phyloP scores from a whole-genome alignment of 2,888 invertebrate genomes.

The Zaprionus lineosus region DNA sequence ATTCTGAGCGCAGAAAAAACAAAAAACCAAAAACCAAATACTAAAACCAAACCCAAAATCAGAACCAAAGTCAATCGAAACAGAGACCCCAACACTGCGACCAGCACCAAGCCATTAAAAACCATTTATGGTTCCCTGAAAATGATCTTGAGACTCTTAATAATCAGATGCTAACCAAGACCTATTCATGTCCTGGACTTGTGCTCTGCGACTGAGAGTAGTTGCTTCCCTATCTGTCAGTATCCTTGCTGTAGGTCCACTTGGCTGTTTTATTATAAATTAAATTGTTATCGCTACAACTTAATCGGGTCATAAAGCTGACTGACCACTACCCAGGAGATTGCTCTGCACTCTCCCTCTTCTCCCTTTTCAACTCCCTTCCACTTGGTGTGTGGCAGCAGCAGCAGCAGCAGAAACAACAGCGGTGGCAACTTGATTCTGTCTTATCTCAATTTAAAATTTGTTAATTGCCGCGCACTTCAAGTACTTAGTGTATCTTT shows the following conservation, averaged over 20 bases:
- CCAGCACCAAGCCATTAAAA: too few species aligned
- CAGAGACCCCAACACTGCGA: too few species aligned
- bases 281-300: slow-evolving; percentile 76
- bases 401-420: slow-evolving; percentile 10
- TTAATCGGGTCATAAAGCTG: slow-evolving; percentile 69
- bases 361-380: slow-evolving; percentile 9
- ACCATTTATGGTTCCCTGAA: slow-evolving; percentile 59
- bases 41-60: slow-evolving; percentile 2
- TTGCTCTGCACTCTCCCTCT: background rate
- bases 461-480: slow-evolving; percentile 77
- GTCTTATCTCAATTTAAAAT: slow-evolving; percentile 67
- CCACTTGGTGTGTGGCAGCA: slow-evolving; percentile 29
- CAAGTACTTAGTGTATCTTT: slow-evolving; percentile 72
- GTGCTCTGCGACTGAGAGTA: slow-evolving; percentile 44
- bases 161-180: slow-evolving; percentile 14
- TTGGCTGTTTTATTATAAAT: slow-evolving; percentile 64
- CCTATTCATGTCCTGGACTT: slow-evolving; percentile 45
- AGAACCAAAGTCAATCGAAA: slow-evolving; percentile 13
- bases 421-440: slow-evolving; percentile 54
- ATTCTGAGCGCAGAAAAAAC: slow-evolving; percentile 4
- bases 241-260: slow-evolving; percentile 65
- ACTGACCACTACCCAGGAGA: slow-evolving; percentile 26
- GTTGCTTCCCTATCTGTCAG: slow-evolving; percentile 17
- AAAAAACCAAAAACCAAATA: background rate
- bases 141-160: slow-evolving; percentile 20